Evolutionary conservation across 1,140 invertebrate species (phyloP), one percentile per base, ranked within the genome.

Genomic region (Rhizoglyphus robini): DNA sequence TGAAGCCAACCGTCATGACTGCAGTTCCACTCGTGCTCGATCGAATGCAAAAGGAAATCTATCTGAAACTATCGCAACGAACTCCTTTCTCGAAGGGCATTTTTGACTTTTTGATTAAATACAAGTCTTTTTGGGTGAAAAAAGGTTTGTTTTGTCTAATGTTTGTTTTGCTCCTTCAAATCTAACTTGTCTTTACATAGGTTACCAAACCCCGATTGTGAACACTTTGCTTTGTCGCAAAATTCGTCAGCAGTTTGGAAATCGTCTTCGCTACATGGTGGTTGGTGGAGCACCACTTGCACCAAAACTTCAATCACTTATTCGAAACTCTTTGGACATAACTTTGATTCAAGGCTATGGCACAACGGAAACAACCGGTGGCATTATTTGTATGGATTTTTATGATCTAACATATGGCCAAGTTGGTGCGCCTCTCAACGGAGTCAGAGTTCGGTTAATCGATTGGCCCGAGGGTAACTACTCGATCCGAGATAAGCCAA

Each of bases 281-380:
- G 84, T 83, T n/a, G 96, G 96, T 63, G 93, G 95, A 86, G 96
- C 96, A 36, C 94, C 95, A 25, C 79, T 99, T 0, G 89, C 90
- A 20, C 84, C 89, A 1, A 90, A 96, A 73, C 97, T 94, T 8
- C 94, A 98, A 73, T 84, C 87, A 71, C 94, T 96, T 75, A 89
- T 97, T 70, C 88, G 93, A 74, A 84, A 88, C 66, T 95, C 91
- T 74, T 82, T 99, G 27, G 95, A 92, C 74, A 85, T 88, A 41
- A 86, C 86, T 54, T 83, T 98, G 30, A 83, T 90, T 57, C 91
- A 96, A 75, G 96, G 95, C 5, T 69, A 70, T 47, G 69, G 69
- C 15, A 27, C 61, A 4, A 70, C 69, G 11, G 69, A 70, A 47
- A 70, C 69, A 23, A 58, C 61, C 13, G 60, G 57, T 15, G 60